These are phyloP conservation scores for Prionailurus bengalensis DNA, from an alignment of 2,113 vertebrate genomes.

Conservation along the genomic window DNA sequence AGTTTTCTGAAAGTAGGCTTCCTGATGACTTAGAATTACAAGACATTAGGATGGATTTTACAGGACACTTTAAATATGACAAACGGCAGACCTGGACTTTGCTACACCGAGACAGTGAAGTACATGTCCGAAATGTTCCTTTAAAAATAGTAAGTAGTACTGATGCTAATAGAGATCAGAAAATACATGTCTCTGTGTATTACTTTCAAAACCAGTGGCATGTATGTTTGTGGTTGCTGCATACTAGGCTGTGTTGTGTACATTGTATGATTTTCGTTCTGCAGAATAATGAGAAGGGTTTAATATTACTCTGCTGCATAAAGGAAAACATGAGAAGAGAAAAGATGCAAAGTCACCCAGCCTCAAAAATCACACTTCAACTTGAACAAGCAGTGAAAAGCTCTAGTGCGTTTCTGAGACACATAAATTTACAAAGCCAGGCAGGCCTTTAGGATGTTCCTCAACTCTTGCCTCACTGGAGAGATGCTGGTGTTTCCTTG, in stretches of 20 bases:
- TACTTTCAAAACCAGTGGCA: neutral
- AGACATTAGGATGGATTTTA: neutral
- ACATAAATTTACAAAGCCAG: neutral
- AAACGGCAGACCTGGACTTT: neutral
- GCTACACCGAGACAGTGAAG: neutral
- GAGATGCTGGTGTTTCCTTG: neutral
- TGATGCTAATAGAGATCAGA: neutral
- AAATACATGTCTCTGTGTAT: neutral
- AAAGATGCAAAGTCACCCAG: neutral
- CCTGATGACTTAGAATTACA: neutral
- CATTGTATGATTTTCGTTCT: neutral
- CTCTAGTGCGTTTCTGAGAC: neutral
- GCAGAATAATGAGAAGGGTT: neutral
- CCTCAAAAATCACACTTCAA: neutral
- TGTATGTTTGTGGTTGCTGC: fast-evolving
- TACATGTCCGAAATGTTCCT: neutral
- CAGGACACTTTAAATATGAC: neutral
- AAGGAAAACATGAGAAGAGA: neutral
- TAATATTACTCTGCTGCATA: neutral
- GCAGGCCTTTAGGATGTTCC: neutral
- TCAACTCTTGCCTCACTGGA: neutral
- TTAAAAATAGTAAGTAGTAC: neutral
- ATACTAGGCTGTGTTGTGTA: fast-evolving
- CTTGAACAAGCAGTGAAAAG: neutral
- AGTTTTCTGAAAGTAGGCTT: neutral